Conservation (phyloP, 2,113 vertebrate species). For the Montifringilla adamsi region DNA sequence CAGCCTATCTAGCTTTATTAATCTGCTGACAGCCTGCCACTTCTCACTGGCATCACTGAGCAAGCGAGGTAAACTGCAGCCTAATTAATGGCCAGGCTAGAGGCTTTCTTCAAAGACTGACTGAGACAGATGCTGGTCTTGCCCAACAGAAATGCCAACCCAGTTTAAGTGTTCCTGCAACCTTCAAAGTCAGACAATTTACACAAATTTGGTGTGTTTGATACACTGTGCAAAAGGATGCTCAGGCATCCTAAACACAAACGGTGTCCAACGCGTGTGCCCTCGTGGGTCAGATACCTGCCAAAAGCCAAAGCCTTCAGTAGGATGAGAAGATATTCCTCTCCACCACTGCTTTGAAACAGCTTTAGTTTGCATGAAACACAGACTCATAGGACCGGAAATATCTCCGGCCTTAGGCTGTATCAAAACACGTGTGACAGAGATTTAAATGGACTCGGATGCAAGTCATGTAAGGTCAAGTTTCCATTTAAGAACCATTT, state of each 20-base stretch:
- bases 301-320: not conserved
- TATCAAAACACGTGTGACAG: conserved; percentile 54
- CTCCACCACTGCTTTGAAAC: not conserved
- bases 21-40: not conserved
- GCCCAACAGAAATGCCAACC: not conserved
- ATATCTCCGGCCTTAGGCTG: conserved; percentile 6
- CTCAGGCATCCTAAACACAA: not conserved
- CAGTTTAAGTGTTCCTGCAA: not conserved
- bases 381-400: conserved; percentile 13
- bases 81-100: not conserved
- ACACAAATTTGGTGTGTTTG: not conserved
- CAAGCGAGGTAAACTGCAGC: not conserved
- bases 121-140: not conserved
- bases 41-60: not conserved
- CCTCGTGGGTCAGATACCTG: not conserved
- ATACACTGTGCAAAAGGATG: not conserved
- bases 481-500: conserved; percentile 33
- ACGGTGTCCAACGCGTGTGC: accelerated
- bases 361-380: conserved; percentile 6
- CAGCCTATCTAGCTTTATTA: not conserved
- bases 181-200: not conserved
- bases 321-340: not conserved
- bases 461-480: conserved; percentile 53
- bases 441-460: conserved; percentile 65
- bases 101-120: not conserved